Evolutionary conservation across 2,888 invertebrate species (phyloP).

Genomic region (Lithophane leautieri): DNA sequence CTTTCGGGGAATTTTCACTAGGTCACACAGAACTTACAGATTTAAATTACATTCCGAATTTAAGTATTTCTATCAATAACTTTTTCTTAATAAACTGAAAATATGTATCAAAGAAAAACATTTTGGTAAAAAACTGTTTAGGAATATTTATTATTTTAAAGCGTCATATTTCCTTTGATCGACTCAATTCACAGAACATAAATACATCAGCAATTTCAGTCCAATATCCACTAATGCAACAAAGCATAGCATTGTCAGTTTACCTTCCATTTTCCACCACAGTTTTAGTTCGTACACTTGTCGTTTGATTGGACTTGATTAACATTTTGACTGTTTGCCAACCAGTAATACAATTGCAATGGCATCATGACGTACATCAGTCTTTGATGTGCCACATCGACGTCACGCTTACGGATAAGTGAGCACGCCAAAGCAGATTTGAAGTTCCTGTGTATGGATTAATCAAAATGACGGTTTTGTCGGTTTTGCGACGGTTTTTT

Average conservation of each 20-base stretch:
- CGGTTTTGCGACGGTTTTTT: constrained; percentile 27
- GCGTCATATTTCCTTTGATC: not conserved
- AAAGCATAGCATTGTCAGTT: constrained; percentile 12
- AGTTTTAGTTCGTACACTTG: constrained; percentile 19
- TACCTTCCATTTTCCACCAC: constrained; percentile 18
- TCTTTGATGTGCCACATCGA: constrained; percentile 47
- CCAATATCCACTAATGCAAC: constrained; percentile 5
- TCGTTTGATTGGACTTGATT: constrained; percentile 91
- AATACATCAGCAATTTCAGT: not conserved
- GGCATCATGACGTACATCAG: constrained; percentile 54
- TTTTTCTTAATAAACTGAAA: not conserved
- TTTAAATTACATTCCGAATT: not conserved
- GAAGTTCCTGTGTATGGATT: constrained; percentile 22
- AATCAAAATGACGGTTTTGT: constrained; percentile 25
- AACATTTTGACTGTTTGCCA: constrained; percentile 85
- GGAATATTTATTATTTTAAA: not conserved
- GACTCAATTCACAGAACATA: not conserved
- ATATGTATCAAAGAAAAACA: not conserved
- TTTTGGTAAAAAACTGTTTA: not conserved
- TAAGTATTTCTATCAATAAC: not conserved
- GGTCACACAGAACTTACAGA: not conserved
- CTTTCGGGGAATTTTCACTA: not conserved
- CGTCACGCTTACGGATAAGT: constrained; percentile 64
- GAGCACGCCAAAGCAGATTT: constrained; percentile 50
- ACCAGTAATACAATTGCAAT: constrained; percentile 61